Evolutionary conservation across 2,888 invertebrate species (phyloP), one percentile per base, ranked within the genome.

Genomic region (Drosophila quinaria): DNA sequence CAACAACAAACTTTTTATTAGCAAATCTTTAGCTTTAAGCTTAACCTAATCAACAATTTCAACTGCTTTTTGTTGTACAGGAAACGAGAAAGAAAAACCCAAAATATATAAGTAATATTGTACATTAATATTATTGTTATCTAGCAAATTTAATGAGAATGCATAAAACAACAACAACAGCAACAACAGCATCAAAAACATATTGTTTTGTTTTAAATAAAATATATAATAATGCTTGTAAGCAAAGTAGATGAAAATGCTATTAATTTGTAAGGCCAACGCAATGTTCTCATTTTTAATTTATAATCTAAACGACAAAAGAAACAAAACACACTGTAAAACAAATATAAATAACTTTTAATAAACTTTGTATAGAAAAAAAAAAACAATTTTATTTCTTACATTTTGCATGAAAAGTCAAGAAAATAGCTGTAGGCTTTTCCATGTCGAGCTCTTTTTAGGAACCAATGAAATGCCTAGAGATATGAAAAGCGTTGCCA

Each of bases 241-340:
- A 68, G 84, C 79, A 65, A 42, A 69, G 56, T 71, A 59, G 75
- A 74, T 65, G 74, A 75, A 79, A 90, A 88, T 90, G 87, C 87
- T 87, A 87, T 90, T 90, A 89, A 83, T 78, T 83, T 84, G 74
- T 90, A 89, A 90, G 90, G 76, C 85, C 78, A 90, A 87, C 79
- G 87, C 87, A 90, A 90, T 91, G 90, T 91, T 91, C 90, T 90
- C 90, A 90, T 90, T 89, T 90, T 90, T 91, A 84, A 90, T 86
- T 88, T 88, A 83, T 83, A 87, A 84, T 70, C 78, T 80, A 89
- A 87, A 83, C 83, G 55, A 72, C 46, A 74, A 85, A 79, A 77
- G 50, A 87, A 78, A 67, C 66, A 69, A 56, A 65, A 70, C 70
- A 81, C 80, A 76, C 74, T 90, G 88, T 90, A 90, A 77, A 89